These are phyloP conservation scores for Oscheius sp. DNA, from an alignment of 2,888 invertebrate species.

Conservation along the genomic window DNA sequence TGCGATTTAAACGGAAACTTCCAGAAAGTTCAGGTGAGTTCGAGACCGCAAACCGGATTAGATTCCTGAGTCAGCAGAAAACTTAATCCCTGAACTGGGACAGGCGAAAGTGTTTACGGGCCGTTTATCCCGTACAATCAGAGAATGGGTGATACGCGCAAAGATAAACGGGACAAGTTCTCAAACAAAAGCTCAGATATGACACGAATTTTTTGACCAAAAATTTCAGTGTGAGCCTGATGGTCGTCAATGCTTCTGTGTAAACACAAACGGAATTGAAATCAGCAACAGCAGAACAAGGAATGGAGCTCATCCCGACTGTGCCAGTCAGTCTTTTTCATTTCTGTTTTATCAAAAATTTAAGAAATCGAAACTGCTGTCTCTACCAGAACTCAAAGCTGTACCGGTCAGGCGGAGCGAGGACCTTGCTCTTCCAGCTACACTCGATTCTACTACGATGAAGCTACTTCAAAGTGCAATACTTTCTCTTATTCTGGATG, in stretches of 20 bases:
- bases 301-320: constrained; percentile 61
- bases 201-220: not conserved
- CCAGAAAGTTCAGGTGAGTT: constrained; percentile 61
- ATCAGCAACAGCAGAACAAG: constrained; percentile 65
- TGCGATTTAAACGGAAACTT: constrained; percentile 71
- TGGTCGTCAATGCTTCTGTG: constrained; percentile 73
- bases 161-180: constrained; percentile 12
- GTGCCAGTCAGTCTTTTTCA: constrained; percentile 52
- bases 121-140: constrained; percentile 15
- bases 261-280: constrained; percentile 67
- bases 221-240: constrained; percentile 71
- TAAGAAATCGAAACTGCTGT: constrained; percentile 59
- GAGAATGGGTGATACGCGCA: constrained; percentile 9
- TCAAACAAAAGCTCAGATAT: not conserved
- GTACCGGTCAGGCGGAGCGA: constrained; percentile 52
- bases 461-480: constrained; percentile 56
- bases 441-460: constrained; percentile 64
- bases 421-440: constrained; percentile 63
- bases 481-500: constrained; percentile 65
- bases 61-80: constrained; percentile 4
- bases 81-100: constrained; percentile 23
- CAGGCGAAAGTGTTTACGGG: constrained; percentile 26
- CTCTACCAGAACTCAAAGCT: constrained; percentile 56
- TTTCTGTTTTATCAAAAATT: not conserved
- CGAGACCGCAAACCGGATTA: not conserved